phyloP scores from a whole-genome alignment of 37 sponge, comb jelly and placozoan species.

The Chondrosia reniformis region DNA sequence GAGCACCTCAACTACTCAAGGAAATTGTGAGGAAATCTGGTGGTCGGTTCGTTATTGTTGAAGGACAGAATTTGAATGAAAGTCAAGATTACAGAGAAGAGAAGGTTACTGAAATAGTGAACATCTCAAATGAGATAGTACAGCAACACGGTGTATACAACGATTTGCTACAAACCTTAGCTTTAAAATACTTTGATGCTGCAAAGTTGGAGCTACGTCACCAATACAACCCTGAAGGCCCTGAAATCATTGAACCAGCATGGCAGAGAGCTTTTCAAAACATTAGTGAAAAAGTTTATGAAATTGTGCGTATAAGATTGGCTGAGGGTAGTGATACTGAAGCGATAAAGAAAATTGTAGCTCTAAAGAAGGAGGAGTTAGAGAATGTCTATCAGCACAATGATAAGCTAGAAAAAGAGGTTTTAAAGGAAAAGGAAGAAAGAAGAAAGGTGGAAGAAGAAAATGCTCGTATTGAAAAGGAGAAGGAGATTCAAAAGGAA shows the following conservation, averaged over 20 bases:
- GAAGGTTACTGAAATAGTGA: background rate
- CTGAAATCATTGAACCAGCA: background rate
- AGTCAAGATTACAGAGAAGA: background rate
- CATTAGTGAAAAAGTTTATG: background rate
- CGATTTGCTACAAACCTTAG: slow-evolving; percentile 3
- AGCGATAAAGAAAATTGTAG: background rate
- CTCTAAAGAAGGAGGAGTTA: background rate
- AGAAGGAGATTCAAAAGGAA: background rate
- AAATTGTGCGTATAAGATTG: background rate
- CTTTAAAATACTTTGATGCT: background rate
- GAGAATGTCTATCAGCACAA: background rate
- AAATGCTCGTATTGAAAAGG: background rate
- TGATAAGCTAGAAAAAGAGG: background rate
- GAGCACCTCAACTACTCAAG: background rate
- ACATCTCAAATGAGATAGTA: background rate
- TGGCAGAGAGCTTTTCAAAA: background rate
- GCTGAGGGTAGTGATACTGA: slow-evolving; percentile 4
- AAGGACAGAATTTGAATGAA: background rate
- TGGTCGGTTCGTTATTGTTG: slow-evolving; percentile 2
- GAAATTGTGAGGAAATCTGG: background rate
- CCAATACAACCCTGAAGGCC: background rate
- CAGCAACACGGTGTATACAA: background rate
- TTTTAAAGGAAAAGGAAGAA: slow-evolving; percentile 15
- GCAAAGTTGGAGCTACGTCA: slow-evolving; percentile 2
- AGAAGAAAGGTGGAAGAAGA: background rate